phyloP scores from a whole-genome alignment of 2,888 invertebrate species.

The Iselma pallidipennis region DNA sequence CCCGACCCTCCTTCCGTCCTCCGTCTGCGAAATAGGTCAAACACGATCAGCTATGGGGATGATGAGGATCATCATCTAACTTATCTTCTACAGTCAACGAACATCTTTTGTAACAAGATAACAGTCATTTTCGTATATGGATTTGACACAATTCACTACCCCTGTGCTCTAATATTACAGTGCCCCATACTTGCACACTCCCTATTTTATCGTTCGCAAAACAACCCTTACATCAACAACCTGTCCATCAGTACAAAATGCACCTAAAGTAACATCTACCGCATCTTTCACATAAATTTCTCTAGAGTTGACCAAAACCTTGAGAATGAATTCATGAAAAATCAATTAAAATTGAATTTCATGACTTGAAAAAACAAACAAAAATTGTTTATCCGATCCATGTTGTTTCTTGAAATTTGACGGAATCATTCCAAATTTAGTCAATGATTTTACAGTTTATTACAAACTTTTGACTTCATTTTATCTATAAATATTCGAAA shows the following conservation, averaged over 20 bases:
- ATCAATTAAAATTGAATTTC: too few relatives aligned
- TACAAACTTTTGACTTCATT: too few relatives aligned
- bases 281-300: too few relatives aligned
- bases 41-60: constrained; percentile 7
- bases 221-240: background rate
- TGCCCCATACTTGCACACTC: background rate
- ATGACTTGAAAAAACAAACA: too few relatives aligned
- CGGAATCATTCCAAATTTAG: too few relatives aligned
- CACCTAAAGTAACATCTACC: too few relatives aligned
- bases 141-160: background rate
- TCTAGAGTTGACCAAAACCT: too few relatives aligned
- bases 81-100: background rate
- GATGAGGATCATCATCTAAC: background rate
- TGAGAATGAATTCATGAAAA: too few relatives aligned
- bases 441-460: too few relatives aligned
- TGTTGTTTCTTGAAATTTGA: too few relatives aligned
- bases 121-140: background rate
- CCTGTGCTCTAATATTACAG: background rate
- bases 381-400: too few relatives aligned
- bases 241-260: background rate
- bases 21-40: constrained; percentile 16
- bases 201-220: background rate
- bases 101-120: background rate
- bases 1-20: background rate
- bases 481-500: too few relatives aligned